A percentile compares a stretch with the other conserved stretches of the same genome.
These are phyloP conservation scores for Numenius arquata DNA, from an alignment of 2,113 vertebrate species.

Conservation along the genomic window DNA sequence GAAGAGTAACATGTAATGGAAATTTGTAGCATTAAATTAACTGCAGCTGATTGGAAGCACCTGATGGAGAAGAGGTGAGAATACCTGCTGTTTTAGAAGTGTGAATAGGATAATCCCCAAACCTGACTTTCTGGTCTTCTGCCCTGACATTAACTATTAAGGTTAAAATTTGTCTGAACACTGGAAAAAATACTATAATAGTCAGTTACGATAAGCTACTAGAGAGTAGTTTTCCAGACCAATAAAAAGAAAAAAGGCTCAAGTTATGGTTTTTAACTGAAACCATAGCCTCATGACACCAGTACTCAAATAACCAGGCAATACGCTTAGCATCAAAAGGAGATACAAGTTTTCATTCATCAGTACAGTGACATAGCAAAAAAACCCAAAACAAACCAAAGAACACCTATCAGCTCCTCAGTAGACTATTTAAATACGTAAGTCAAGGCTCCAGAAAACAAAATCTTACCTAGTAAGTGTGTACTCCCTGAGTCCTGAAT, in stretches of 20 bases:
- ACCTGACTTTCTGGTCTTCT: constrained; percentile 52
- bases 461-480: constrained; percentile 98
- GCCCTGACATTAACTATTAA: constrained; percentile 61
- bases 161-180: constrained; percentile 37
- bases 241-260: background rate
- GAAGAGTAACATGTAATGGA: constrained; percentile 70
- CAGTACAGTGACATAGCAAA: background rate
- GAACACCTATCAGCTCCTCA: background rate
- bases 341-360: constrained; percentile 2
- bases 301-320: constrained; percentile 24
- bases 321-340: background rate
- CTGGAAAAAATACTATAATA: background rate
- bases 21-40: constrained; percentile 66
- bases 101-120: constrained; percentile 60
- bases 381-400: constrained; percentile 6
- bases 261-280: background rate
- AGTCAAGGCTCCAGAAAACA: constrained; percentile 49
- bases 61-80: constrained; percentile 66
- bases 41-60: constrained; percentile 64
- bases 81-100: constrained; percentile 67
- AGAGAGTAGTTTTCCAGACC: background rate
- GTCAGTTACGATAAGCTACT: constrained; percentile 6
- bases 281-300: background rate
- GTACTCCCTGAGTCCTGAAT: constrained; percentile 99
- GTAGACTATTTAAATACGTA: background rate